Evolutionary conservation across 1,140 invertebrate species (phyloP), one percentile per base, ranked within the genome.

Genomic region (Scaptomyza pallida): DNA sequence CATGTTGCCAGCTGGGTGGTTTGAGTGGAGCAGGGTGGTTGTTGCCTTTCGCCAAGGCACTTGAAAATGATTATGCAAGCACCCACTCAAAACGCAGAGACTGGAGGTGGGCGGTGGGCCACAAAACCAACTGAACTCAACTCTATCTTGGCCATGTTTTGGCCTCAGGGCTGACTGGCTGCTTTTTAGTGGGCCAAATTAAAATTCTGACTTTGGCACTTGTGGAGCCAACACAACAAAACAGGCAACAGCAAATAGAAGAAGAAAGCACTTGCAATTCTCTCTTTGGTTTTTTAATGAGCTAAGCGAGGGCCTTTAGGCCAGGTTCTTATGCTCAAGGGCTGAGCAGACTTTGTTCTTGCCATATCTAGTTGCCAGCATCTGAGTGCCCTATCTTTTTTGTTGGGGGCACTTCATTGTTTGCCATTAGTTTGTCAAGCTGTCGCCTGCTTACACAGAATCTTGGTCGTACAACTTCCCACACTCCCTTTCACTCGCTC

Each of bases 151-250:
- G 43, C 43, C 61, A 64, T 45, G 50, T 55, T 63, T 54, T 69
- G 50, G 50, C 65, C 50, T 55, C 13, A 21, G 59, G 48, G 16
- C 5, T 19, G 50, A 26, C 51, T 16, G 19, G 12, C n/a, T n/a
- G 12, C 26, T 64, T 64, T 56, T 33, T 43, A 47, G 43, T 47
- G 45, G 43, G 63, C 41, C 55, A 88, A 88, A 88, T 86, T 77
- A 86, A 88, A 86, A 86, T 74, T 74, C 77, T 86, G 78, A 78
- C 81, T 88, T 85, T 81, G 62, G 82, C 81, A 86, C 81, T 85
- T 85, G 81, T 85, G 75, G 79, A 61, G 23, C n/a, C 50, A 47
- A 59, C 33, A 5, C 33, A 37, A n/a, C n/a, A 37, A 37, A 30
- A 30, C 23, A 26, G 6, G 23, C 5, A 26, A 26, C 30, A 47